Evolutionary conservation across 2,797 vertebrate species (phyloP).

Genomic region (Rhinichthys osculus): DNA sequence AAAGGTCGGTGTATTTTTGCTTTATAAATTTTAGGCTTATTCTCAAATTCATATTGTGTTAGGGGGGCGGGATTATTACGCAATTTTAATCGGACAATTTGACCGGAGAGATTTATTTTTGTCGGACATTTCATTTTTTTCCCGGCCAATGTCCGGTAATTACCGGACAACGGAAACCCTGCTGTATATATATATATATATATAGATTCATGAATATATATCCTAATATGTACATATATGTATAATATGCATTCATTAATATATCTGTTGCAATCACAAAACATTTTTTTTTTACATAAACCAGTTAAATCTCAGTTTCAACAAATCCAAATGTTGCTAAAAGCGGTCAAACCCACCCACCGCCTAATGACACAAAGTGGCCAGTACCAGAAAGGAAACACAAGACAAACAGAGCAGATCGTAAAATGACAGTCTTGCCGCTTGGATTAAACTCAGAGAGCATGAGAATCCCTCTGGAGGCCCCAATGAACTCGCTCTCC

Average conservation of each 20-base stretch:
- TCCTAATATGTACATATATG: too few relatives aligned
- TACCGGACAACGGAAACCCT: too few relatives aligned
- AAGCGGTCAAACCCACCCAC: neutral
- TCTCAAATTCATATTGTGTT: too few relatives aligned
- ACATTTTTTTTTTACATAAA: neutral
- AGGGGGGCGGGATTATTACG: too few relatives aligned
- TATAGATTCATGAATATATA: too few relatives aligned
- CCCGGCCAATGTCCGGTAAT: too few relatives aligned
- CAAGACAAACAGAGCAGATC: conserved; percentile 49
- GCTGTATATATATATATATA: too few relatives aligned
- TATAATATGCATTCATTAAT: neutral
- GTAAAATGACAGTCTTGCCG: conserved; percentile 48
- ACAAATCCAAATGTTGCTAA: conserved; percentile 1
- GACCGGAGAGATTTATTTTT: too few relatives aligned
- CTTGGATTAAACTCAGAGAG: conserved; percentile 43
- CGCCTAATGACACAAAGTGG: conserved; percentile 16
- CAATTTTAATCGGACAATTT: too few relatives aligned
- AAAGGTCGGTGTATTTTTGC: too few relatives aligned
- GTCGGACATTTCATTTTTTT: too few relatives aligned
- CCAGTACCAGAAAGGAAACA: conserved; percentile 37
- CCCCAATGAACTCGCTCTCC: conserved; percentile 49
- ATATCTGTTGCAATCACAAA: neutral
- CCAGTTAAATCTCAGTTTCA: neutral
- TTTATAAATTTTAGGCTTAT: too few relatives aligned
- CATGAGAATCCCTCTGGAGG: conserved; percentile 57